Evolutionary conservation across 2,888 invertebrate genomes (phyloP).

Genomic region (Myathropa florea): DNA sequence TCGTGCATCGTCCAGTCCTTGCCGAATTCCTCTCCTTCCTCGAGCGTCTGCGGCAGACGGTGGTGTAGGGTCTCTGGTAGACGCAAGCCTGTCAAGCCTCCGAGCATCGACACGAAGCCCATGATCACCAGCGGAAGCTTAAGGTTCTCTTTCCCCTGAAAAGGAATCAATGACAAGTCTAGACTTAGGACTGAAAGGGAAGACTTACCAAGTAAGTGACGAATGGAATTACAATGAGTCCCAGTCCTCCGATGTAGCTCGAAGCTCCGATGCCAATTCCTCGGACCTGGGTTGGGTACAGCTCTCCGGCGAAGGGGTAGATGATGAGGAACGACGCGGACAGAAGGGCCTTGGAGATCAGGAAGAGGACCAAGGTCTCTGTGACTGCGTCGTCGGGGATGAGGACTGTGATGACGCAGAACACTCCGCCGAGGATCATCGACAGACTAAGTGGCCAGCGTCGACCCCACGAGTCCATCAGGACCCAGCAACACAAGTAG

Average conservation of each 20-base stretch:
- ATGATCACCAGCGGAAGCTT: slow-evolving; percentile 92
- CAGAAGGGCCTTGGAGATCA: slow-evolving; percentile 92
- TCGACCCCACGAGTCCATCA: slow-evolving; percentile 93
- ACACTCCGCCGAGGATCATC: slow-evolving; percentile 91
- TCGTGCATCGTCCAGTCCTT: slow-evolving; percentile 90
- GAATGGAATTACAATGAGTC: slow-evolving; percentile 93
- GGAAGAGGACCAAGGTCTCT: slow-evolving; percentile 88
- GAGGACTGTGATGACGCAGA: slow-evolving; percentile 92
- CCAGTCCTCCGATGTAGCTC: slow-evolving; percentile 94
- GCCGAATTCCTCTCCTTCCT: slow-evolving; percentile 93
- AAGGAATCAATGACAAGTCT: background rate
- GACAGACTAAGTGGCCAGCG: slow-evolving; percentile 93
- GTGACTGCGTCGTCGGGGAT: slow-evolving; percentile 89
- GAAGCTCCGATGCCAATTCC: slow-evolving; percentile 95
- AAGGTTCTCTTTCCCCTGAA: slow-evolving; percentile 90
- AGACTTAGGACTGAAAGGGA: background rate
- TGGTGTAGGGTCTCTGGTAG: slow-evolving; percentile 93
- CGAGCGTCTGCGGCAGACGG: slow-evolving; percentile 91
- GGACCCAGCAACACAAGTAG: slow-evolving; percentile 92
- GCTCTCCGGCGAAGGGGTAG: slow-evolving; percentile 95
- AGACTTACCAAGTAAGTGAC: slow-evolving; percentile 91
- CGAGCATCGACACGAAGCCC: slow-evolving; percentile 90
- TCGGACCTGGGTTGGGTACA: slow-evolving; percentile 94
- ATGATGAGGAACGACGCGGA: slow-evolving; percentile 95
- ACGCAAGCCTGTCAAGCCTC: slow-evolving; percentile 89